These are phyloP conservation scores for Phalera bucephala DNA, from an alignment of 2,888 invertebrate species.

Conservation along the genomic window DNA sequence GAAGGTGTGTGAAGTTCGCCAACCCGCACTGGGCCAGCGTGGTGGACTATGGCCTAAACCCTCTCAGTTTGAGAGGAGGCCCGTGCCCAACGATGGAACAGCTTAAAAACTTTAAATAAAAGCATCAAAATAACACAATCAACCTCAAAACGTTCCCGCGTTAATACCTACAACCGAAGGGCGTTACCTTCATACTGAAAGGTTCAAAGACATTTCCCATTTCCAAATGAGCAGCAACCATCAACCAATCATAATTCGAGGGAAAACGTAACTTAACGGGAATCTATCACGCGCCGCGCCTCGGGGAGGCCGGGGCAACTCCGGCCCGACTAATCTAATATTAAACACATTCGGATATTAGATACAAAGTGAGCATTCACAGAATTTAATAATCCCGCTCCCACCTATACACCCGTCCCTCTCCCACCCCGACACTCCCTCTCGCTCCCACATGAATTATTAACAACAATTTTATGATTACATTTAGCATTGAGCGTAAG, in stretches of 20 bases:
- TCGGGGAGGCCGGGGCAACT: slow-evolving; percentile 47
- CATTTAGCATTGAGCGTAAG: slow-evolving; percentile 77
- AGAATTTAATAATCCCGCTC: slow-evolving; percentile 80
- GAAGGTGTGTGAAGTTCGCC: no score
- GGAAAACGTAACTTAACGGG: slow-evolving; percentile 58
- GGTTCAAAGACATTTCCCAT: slow-evolving; percentile 54
- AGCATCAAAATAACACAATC: no score
- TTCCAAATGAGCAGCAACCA: slow-evolving; percentile 58
- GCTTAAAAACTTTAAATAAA: no score
- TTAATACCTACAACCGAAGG: no score
- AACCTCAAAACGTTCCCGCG: no score
- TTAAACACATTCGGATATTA: slow-evolving; percentile 82
- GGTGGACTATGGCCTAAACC: no score
- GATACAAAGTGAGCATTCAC: slow-evolving; percentile 82
- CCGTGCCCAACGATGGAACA: no score
- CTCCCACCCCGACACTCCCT: slow-evolving; percentile 32
- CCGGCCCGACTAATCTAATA: slow-evolving; percentile 77
- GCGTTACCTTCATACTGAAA: slow-evolving; percentile 11
- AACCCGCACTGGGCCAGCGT: no score
- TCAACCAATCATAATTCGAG: slow-evolving; percentile 73
- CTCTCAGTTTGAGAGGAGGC: no score
- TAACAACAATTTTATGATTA: slow-evolving; percentile 83
- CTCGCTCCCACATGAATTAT: slow-evolving; percentile 70
- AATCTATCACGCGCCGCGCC: slow-evolving; percentile 69
- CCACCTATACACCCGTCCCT: slow-evolving; percentile 47